These are phyloP conservation scores for Nemopilema nomurai DNA, from an alignment of 30 jellyfish, hydroid and myxozoan species.

Conservation along the genomic window DNA sequence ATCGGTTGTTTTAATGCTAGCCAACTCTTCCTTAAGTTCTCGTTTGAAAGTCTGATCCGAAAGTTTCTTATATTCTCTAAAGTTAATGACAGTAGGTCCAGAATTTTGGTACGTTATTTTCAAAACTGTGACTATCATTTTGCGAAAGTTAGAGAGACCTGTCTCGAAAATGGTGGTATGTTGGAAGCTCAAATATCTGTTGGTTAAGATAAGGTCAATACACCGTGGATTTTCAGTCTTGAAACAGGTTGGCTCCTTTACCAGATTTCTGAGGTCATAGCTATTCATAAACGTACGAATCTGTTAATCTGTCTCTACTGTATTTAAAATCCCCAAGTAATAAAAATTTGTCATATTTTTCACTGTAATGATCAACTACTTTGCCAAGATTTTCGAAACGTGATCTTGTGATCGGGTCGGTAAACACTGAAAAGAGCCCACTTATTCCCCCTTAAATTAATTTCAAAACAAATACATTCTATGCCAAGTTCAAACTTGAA, in stretches of 20 bases:
- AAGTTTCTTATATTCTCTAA: neutral
- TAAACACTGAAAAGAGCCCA: constrained; percentile 19
- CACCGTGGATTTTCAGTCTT: constrained; percentile 19
- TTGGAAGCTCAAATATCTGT: constrained; percentile 13
- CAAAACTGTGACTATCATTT: neutral
- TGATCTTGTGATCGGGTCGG: constrained; percentile 17
- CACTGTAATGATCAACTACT: constrained; percentile 22
- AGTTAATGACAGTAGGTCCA: neutral
- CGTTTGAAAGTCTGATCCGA: neutral
- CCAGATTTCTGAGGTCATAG: constrained; percentile 29
- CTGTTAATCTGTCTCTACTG: constrained; percentile 26
- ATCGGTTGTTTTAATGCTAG: neutral
- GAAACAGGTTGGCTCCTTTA: constrained; percentile 31
- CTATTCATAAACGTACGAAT: constrained; percentile 11
- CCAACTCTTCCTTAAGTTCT: neutral
- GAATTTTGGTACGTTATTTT: neutral
- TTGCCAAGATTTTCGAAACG: constrained; percentile 5
- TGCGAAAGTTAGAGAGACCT: neutral
- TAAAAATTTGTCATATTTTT: neutral
- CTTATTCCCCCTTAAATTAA: constrained; percentile 6
- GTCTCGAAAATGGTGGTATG: constrained; percentile 23
- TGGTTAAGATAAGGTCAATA: constrained; percentile 9
- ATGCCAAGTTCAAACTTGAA: neutral
- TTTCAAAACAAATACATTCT: neutral
- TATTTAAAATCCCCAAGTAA: constrained; percentile 10